Evolutionary conservation across 2,113 vertebrate genomes (phyloP).

Genomic region (Megatriorchis doriae): DNA sequence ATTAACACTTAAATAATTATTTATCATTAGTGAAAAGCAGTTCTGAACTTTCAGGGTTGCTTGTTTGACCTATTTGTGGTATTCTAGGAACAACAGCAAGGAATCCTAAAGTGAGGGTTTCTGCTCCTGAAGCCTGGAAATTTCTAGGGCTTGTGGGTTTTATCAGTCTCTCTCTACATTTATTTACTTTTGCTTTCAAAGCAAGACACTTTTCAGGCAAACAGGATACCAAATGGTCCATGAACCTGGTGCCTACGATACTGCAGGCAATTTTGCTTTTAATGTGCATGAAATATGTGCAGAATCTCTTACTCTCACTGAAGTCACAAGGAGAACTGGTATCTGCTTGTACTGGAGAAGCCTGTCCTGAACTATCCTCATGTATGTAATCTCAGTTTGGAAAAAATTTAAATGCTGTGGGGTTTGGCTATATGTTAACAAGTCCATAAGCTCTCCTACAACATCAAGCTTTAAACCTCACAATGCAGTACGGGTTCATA

Average conservation of each 20-base stretch:
- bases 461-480: not conserved
- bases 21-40: not conserved
- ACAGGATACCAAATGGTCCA: not conserved
- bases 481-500: not conserved
- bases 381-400: not conserved
- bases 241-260: not conserved
- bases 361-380: not conserved
- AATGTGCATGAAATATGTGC: not conserved
- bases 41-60: not conserved
- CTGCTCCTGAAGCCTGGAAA: not conserved
- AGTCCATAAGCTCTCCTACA: not conserved
- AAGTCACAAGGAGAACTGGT: not conserved
- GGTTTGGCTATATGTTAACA: not conserved
- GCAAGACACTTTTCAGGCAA: constrained; percentile 7
- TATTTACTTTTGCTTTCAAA: constrained; percentile 11
- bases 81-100: not conserved
- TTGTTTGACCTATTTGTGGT: not conserved
- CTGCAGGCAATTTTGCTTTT: not conserved
- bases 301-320: not conserved
- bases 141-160: not conserved
- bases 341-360: not conserved
- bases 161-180: not conserved
- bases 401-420: not conserved
- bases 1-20: not conserved
- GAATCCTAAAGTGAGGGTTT: not conserved